Evolutionary conservation across 1,140 invertebrate genomes (phyloP).

Genomic region (Colletes latitarsis): DNA sequence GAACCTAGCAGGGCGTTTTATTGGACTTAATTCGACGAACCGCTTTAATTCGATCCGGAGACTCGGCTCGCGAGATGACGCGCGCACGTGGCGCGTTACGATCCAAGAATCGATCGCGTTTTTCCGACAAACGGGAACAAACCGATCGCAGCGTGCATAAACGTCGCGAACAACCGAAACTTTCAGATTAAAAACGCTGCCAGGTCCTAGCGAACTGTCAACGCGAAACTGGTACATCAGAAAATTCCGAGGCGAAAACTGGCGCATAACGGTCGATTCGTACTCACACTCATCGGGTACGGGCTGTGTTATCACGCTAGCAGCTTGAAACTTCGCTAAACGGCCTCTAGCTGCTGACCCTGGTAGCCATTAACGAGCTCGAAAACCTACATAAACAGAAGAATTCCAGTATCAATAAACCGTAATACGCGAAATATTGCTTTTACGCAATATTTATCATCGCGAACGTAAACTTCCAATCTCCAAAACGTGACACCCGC

Average conservation of each 20-base stretch:
- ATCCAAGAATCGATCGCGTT: not conserved
- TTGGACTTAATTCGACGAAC: conserved; percentile 66
- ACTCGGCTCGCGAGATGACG: conserved; percentile 22
- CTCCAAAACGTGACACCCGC: not conserved
- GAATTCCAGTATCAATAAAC: conserved; percentile 44
- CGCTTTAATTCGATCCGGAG: conserved; percentile 53
- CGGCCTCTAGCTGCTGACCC: conserved; percentile 56
- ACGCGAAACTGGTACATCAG: too few relatives aligned
- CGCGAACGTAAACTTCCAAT: too few relatives aligned
- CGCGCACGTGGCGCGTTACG: not conserved
- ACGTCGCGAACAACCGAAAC: too few relatives aligned
- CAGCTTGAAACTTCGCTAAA: conserved; percentile 54
- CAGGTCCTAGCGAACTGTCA: too few relatives aligned
- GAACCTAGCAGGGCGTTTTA: conserved; percentile 44
- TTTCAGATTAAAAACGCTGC: too few relatives aligned
- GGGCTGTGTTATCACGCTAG: conserved; percentile 63
- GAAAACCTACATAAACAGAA: conserved; percentile 48
- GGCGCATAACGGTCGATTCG: not conserved
- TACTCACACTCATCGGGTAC: conserved; percentile 76
- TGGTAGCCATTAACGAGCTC: conserved; percentile 59
- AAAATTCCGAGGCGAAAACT: not conserved
- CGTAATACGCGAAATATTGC: too few relatives aligned
- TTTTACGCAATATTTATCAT: too few relatives aligned
- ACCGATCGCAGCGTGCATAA: too few relatives aligned
- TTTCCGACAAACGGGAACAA: not conserved